Base-by-base conservation (phyloP, 37 sponge, comb jelly and placozoan genomes). In the Bolinopsis microptera region DNA sequence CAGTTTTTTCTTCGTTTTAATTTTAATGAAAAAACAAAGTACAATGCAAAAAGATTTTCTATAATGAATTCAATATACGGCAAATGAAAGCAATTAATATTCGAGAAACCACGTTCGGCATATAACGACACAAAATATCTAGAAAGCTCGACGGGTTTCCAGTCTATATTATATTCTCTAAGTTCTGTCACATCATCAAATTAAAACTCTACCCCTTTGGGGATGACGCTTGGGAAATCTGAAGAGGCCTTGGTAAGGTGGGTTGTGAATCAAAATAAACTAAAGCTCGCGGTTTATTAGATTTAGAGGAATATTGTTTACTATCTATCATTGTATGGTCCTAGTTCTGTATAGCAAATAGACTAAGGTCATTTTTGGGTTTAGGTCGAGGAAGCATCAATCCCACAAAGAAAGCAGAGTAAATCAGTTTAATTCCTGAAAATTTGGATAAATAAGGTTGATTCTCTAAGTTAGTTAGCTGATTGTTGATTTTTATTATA, bases 361-460 rank as follows among this genome's bases (percentile, higher is more conserved):
- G n/a, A n/a, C n/a, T n/a, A n/a, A n/a, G n/a, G n/a, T n/a, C n/a
- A n/a, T n/a, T n/a, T n/a, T n/a, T n/a, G n/a, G n/a, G n/a, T n/a
- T n/a, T n/a, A n/a, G n/a, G n/a, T n/a, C n/a, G n/a, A n/a, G n/a
- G n/a, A n/a, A n/a, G n/a, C n/a, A n/a, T n/a, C n/a, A n/a, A n/a
- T n/a, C n/a, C n/a, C n/a, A n/a, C n/a, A n/a, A n/a, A n/a, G n/a
- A 48, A 48, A 3, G 1, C 80, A 77, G 80, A 77, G 21, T 32
- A 77, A 77, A 77, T 77, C 80, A 77, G 32, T 35, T 3, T 27
- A 77, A 77, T 77, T 77, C 32, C 80, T 77, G 80, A 27, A 32
- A 77, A 77, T 77, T 35, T 77, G 80, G 80, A 77, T 77, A 77
- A 77, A 77, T 77, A 77, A 77, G 32, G 74, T 32, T 77, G 80